Evolutionary conservation across 2,113 vertebrate species (phyloP), one percentile per base, ranked within the genome.

Genomic region (Nibea albiflora): DNA sequence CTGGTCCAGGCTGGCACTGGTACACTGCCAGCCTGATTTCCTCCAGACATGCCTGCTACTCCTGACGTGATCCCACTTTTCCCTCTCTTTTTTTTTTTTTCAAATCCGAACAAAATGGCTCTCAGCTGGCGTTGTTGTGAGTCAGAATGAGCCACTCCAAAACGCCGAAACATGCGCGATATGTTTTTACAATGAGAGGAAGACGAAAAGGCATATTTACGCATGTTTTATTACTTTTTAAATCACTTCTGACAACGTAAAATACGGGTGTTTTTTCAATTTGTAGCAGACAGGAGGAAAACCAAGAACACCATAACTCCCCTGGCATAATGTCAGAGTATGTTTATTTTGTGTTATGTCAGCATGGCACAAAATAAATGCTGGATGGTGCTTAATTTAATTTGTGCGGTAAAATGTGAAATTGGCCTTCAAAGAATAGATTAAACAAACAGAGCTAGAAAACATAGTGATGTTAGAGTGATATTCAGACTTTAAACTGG

Each of bases 91-190:
- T 26, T 26, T 26, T 79, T 67, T 2, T 47, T 35, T 56, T 61
- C 16, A 68, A 71, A 75, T 62, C 73, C 57, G 56, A 76, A 77
- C 73, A 72, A 84, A 65, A 46, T 58, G 4, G 9, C 9, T 16
- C 22, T 69, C 66, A 76, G 68, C 39, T 50, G 56, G 26, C 17
- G 52, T 17, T 57, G 66, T 4, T 61, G 20, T 85, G 75, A 84
- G 56, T 86, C 69, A 87, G n/a, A 74, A 39, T 24, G 26, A 65
- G 60, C 24, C 60, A 20, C 56, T 61, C 31, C 44, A 46, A 47
- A 24, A 69, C 26, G 44, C 46, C 50, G 6, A 52, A 77, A 44
- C 26, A 19, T 44, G 19, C 22, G 39, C 4, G 17, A 14, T 39
- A 19, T 56, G 20, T 14, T 39, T 58, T 50, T 28, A 70, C 20